These are phyloP conservation scores for Enteromius afrohamiltoni DNA, from an alignment of 2,797 vertebrate species.

Conservation along the genomic window DNA sequence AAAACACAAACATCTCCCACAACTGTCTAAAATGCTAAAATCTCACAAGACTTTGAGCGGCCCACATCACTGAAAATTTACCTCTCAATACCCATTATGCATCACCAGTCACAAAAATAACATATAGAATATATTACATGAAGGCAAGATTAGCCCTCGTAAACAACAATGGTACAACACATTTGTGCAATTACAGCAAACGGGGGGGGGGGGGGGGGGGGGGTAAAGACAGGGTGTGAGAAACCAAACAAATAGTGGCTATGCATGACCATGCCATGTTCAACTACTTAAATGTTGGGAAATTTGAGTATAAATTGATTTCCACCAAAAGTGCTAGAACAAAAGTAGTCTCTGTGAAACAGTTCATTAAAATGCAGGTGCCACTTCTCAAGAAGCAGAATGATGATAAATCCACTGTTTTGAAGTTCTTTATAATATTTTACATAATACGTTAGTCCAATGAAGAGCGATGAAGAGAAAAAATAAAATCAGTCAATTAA, in stretches of 20 bases:
- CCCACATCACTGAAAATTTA: constrained; percentile 15
- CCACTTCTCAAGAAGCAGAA: constrained; percentile 16
- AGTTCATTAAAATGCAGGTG: constrained; percentile 15
- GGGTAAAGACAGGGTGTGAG: constrained; percentile 51
- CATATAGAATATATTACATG: constrained; percentile 45
- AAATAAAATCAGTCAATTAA: neutral
- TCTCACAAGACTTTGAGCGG: constrained; percentile 39
- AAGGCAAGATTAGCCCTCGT: constrained; percentile 47
- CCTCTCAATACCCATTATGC: constrained; percentile 27
- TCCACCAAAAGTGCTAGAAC: constrained; percentile 57
- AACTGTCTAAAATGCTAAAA: constrained; percentile 19
- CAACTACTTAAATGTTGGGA: constrained; percentile 56
- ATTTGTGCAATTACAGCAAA: constrained; percentile 75
- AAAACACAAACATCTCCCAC: constrained; percentile 49
- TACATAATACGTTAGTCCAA: neutral
- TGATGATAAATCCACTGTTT: neutral
- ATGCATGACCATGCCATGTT: constrained; percentile 50
- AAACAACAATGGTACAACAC: constrained; percentile 52
- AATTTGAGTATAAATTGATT: constrained; percentile 38
- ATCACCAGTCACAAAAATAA: constrained; percentile 41
- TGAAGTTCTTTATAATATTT: neutral
- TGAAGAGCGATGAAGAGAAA: neutral
- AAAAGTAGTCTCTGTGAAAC: constrained; percentile 25
- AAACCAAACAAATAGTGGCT: constrained; percentile 55
- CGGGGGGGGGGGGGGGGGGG: constrained; percentile 26